Conservation (phyloP, 2,113 vertebrate genomes). For the Jaculus jaculus region DNA sequence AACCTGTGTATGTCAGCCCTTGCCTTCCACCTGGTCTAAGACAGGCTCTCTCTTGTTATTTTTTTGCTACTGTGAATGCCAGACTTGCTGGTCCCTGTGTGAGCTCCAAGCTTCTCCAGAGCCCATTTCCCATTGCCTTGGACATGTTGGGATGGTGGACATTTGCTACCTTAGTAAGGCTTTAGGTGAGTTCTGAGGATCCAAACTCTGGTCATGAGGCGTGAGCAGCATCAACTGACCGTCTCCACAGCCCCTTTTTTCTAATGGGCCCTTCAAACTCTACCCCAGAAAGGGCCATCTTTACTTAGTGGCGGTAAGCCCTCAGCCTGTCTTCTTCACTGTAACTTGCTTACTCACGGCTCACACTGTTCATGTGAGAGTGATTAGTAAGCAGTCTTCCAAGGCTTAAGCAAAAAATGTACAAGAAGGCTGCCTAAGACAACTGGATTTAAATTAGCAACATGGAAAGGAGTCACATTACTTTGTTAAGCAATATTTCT, state of each 20-base stretch:
- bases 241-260: not conserved
- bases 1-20: too few species aligned
- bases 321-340: slow-evolving; percentile 30
- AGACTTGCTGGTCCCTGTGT: too few species aligned
- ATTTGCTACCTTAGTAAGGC: too few species aligned
- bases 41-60: too few species aligned
- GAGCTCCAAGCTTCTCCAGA: too few species aligned
- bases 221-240: too few species aligned
- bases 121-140: too few species aligned
- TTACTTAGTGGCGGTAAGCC: not conserved
- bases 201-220: too few species aligned
- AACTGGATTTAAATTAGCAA: slow-evolving; percentile 29
- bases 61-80: too few species aligned
- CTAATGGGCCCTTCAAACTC: slow-evolving; percentile 12
- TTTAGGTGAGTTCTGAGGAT: too few species aligned
- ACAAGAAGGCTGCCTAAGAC: not conserved
- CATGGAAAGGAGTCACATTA: slow-evolving; percentile 31
- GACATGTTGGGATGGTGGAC: too few species aligned
- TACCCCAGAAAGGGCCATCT: not conserved
- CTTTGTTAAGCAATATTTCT: slow-evolving; percentile 4
- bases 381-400: slow-evolving; percentile 60
- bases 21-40: too few species aligned
- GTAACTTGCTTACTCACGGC: slow-evolving; percentile 66
- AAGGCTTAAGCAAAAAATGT: slow-evolving; percentile 62
- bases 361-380: slow-evolving; percentile 22